phyloP scores from a whole-genome alignment of 2,888 invertebrate genomes.

The Rosalia funebris region DNA sequence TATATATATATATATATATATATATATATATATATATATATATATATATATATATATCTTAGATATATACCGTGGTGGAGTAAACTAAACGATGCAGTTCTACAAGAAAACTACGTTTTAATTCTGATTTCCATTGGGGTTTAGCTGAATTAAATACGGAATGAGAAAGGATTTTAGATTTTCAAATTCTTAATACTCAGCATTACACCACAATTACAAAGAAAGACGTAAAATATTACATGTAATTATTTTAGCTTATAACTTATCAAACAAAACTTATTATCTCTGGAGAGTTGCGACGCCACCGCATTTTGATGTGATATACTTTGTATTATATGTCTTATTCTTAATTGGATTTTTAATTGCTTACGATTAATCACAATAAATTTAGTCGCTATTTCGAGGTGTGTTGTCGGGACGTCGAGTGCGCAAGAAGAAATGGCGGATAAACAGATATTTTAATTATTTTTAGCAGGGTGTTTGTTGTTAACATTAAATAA shows the following conservation, averaged over 20 bases:
- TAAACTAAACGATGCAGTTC: conserved; percentile 37
- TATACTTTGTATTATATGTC: conserved; percentile 31
- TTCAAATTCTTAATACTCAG: conserved; percentile 61
- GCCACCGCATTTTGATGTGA: conserved; percentile 17
- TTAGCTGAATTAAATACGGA: conserved; percentile 62
- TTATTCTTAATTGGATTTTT: conserved; percentile 32
- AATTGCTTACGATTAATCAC: conserved; percentile 26
- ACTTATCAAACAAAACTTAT: conserved; percentile 48
- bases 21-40: too few relatives aligned
- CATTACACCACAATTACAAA: conserved; percentile 57
- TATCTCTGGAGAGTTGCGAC: conserved; percentile 24
- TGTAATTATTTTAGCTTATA: conserved; percentile 59
- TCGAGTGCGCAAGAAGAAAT: too few relatives aligned
- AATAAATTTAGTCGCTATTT: conserved; percentile 5
- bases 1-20: too few relatives aligned
- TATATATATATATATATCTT: too few relatives aligned
- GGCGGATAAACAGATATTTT: too few relatives aligned
- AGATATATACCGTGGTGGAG: conserved; percentile 50
- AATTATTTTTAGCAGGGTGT: too few relatives aligned
- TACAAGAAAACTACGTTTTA: conserved; percentile 63
- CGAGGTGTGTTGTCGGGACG: conserved; percentile 7
- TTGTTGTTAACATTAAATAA: too few relatives aligned
- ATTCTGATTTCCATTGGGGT: conserved; percentile 65
- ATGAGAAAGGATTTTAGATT: conserved; percentile 63
- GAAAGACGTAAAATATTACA: conserved; percentile 57